Evolutionary conservation across 2,113 vertebrate genomes (phyloP).

Genomic region (Micromys minutus): DNA sequence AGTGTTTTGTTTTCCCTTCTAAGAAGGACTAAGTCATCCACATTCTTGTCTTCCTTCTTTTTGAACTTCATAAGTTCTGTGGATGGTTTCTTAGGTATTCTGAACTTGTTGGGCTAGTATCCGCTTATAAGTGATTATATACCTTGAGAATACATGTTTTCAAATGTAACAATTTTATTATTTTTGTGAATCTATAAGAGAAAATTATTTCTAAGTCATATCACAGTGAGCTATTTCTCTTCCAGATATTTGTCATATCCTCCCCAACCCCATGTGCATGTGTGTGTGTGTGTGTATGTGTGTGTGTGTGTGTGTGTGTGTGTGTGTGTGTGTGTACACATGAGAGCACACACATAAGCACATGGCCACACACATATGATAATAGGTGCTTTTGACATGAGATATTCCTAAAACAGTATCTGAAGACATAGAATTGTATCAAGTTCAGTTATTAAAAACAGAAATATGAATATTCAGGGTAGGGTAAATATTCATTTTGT

Average conservation of each 20-base stretch:
- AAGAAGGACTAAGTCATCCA: too few relatives aligned
- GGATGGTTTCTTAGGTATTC: too few relatives aligned
- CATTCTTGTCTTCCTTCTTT: too few relatives aligned
- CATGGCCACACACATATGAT: too few relatives aligned
- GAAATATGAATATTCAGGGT: not conserved
- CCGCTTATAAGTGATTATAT: too few relatives aligned
- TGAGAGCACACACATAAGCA: too few relatives aligned
- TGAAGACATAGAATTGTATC: too few relatives aligned
- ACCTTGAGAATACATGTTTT: too few relatives aligned
- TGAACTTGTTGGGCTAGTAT: too few relatives aligned
- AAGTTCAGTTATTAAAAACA: not conserved
- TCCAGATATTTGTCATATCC: not conserved
- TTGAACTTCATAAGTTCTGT: too few relatives aligned
- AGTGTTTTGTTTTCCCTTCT: too few relatives aligned
- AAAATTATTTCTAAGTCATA: not conserved
- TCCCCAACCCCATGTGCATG: not conserved
- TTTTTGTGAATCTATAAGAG: not conserved
- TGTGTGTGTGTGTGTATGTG: not conserved
- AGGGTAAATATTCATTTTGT: not conserved
- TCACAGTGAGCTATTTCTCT: conserved; percentile 14
- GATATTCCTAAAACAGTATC: not conserved
- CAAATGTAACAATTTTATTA: not conserved
- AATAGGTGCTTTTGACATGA: not conserved
- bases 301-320: not conserved
- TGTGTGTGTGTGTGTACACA: not conserved